Conservation (phyloP, 2,888 invertebrate genomes). For the Drosophila colorata region DNA sequence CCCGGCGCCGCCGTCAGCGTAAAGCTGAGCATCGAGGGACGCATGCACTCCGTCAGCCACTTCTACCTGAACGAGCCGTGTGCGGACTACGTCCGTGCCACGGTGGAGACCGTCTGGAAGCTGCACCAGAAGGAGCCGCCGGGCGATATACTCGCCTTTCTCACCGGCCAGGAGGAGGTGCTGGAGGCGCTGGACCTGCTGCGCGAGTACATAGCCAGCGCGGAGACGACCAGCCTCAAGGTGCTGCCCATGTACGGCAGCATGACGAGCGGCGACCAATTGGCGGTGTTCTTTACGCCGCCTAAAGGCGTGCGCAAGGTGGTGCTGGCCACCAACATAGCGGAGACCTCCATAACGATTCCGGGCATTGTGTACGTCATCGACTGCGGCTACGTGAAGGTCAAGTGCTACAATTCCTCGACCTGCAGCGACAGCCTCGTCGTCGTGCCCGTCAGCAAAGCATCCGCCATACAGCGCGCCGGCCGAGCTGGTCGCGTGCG, state of each 20-base stretch:
- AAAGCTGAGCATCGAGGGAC: constrained; percentile 94
- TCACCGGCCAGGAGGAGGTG: constrained; percentile 98
- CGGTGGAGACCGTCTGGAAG: constrained; percentile 94
- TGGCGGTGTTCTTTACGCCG: constrained; percentile 92
- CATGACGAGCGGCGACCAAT: constrained; percentile 91
- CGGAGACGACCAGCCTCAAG: constrained; percentile 86
- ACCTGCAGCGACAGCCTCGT: constrained; percentile 94
- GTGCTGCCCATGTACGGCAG: constrained; percentile 97
- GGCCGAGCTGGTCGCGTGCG: constrained; percentile 95
- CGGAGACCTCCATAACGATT: constrained; percentile 98
- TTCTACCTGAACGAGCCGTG: constrained; percentile 94
- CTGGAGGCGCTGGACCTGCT: constrained; percentile 90
- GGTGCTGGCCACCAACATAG: constrained; percentile 97
- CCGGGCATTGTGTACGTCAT: constrained; percentile 96
- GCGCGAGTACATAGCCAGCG: constrained; percentile 86
- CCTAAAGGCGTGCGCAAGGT: constrained; percentile 93
- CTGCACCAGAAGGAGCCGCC: constrained; percentile 92
- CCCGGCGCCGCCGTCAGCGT: constrained; percentile 86
- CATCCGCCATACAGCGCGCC: constrained; percentile 96
- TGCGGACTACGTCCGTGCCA: constrained; percentile 94
- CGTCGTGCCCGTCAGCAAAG: constrained; percentile 92
- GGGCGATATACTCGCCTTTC: constrained; percentile 96
- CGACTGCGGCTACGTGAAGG: constrained; percentile 98
- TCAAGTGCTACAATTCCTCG: constrained; percentile 94
- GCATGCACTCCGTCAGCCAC: constrained; percentile 94